Percentiles rank a stretch among this genome's conserved stretches.
These are phyloP conservation scores for Apus apus DNA, from an alignment of 2,113 vertebrate species.

Conservation along the genomic window DNA sequence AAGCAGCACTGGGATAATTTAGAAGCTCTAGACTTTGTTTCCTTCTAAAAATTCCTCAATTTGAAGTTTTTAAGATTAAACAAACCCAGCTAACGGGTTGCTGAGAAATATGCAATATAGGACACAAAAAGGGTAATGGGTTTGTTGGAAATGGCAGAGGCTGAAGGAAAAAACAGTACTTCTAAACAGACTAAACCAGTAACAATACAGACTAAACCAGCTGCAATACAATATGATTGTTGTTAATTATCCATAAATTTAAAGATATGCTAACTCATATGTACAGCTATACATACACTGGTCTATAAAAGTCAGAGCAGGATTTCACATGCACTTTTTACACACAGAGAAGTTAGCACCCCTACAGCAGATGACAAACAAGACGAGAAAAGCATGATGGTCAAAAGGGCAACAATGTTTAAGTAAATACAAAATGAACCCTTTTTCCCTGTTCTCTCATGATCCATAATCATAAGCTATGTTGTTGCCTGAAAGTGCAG, in stretches of 20 bases:
- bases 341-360: not conserved
- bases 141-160: not conserved
- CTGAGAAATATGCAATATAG: not conserved
- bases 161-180: not conserved
- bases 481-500: constrained; percentile 72
- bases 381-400: constrained; percentile 48
- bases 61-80: not conserved
- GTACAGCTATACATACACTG: not conserved
- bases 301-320: not conserved
- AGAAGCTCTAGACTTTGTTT: not conserved
- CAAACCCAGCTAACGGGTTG: not conserved
- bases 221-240: not conserved
- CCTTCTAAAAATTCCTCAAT: not conserved
- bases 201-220: not conserved
- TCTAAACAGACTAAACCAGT: not conserved
- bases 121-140: not conserved
- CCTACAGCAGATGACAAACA: constrained; percentile 23
- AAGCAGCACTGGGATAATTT: not conserved
- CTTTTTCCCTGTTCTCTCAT: constrained; percentile 50
- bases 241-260: not conserved
- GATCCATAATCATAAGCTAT: constrained; percentile 68
- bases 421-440: constrained; percentile 31
- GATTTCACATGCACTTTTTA: not conserved
- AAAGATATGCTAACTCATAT: not conserved
- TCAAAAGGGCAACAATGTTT: constrained; percentile 58